These are phyloP conservation scores for Drosophila tanythrix DNA, from an alignment of 2,888 invertebrate species.

Conservation along the genomic window DNA sequence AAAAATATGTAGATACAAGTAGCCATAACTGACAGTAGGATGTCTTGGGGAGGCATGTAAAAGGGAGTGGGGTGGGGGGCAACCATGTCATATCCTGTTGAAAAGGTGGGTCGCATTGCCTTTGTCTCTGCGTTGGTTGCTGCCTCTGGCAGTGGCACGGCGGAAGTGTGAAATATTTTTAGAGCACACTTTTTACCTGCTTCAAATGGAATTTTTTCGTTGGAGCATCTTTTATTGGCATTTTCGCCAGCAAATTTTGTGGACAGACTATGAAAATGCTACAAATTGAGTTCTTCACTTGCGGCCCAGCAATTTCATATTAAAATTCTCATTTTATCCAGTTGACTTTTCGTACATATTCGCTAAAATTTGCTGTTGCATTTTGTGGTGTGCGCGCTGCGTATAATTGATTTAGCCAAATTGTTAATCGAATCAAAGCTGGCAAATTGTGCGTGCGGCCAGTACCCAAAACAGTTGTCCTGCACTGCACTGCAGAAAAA, in stretches of 20 bases:
- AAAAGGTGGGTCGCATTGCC: conserved; percentile 47
- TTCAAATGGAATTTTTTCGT: conserved; percentile 79
- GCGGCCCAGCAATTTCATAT: conserved; percentile 48
- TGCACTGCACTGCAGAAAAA: conserved; percentile 1
- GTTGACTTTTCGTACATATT: conserved; percentile 14
- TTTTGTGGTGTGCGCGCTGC: conserved; percentile 39
- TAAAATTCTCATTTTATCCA: conserved; percentile 41
- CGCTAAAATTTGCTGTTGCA: conserved; percentile 52
- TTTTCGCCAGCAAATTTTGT: conserved; percentile 68
- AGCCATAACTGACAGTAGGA: conserved; percentile 22
- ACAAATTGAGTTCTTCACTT: conserved; percentile 44
- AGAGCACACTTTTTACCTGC: conserved; percentile 46
- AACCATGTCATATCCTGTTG: conserved; percentile 76
- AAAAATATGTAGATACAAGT: conserved; percentile 49
- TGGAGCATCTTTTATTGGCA: conserved; percentile 78
- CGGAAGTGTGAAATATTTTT: conserved; percentile 79
- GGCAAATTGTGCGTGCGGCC: conserved; percentile 56
- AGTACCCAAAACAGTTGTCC: conserved; percentile 14
- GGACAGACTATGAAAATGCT: conserved; percentile 67
- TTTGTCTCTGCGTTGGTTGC: background rate
- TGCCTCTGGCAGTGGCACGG: conserved; percentile 16
- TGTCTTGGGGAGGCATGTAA: background rate
- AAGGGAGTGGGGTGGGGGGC: conserved; percentile 2
- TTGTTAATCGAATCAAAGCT: conserved; percentile 71
- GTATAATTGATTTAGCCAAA: conserved; percentile 79